phyloP scores from a whole-genome alignment of 1,140 invertebrate genomes.

The Centruroides vittatus region DNA sequence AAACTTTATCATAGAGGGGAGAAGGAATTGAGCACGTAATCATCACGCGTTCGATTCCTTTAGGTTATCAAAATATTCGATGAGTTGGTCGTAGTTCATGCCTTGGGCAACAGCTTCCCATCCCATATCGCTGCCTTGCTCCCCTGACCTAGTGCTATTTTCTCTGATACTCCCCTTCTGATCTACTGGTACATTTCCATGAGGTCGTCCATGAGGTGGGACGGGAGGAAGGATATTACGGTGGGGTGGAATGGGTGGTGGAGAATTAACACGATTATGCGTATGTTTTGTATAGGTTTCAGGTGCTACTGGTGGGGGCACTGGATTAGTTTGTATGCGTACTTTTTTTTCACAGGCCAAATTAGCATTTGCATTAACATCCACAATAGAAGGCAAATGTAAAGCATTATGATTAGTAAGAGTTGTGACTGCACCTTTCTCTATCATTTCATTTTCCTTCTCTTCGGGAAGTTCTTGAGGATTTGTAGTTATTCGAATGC shows the following conservation, averaged over 20 bases:
- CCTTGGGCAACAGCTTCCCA: constrained; percentile 31
- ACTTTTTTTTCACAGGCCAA: constrained; percentile 8
- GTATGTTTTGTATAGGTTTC: constrained; percentile 1
- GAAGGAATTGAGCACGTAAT: background rate
- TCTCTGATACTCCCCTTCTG: constrained; percentile 4
- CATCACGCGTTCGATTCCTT: constrained; percentile 57
- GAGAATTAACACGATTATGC: constrained; percentile 44
- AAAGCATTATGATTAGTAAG: constrained; percentile 1
- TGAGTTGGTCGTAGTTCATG: constrained; percentile 93
- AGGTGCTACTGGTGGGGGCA: constrained; percentile 6
- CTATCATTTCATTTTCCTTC: constrained; percentile 6
- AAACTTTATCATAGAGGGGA: too few species aligned
- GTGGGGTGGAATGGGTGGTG: constrained; percentile 72
- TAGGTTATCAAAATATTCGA: constrained; percentile 93
- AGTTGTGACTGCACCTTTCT: constrained; percentile 33
- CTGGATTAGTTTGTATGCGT: constrained; percentile 17
- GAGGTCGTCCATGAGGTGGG: constrained; percentile 22
- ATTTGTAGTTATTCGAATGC: constrained; percentile 33
- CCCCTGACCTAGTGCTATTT: background rate
- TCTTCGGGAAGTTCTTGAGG: constrained; percentile 23
- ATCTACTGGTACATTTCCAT: background rate
- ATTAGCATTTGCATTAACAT: constrained; percentile 2
- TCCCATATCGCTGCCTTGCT: constrained; percentile 4
- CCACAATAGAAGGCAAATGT: background rate
- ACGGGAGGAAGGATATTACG: constrained; percentile 41